Percentiles rank a stretch among this genome's conserved stretches.
Evolutionary conservation across 2,113 vertebrate genomes (phyloP).

Genomic region (Tetraodon nigroviridis): DNA sequence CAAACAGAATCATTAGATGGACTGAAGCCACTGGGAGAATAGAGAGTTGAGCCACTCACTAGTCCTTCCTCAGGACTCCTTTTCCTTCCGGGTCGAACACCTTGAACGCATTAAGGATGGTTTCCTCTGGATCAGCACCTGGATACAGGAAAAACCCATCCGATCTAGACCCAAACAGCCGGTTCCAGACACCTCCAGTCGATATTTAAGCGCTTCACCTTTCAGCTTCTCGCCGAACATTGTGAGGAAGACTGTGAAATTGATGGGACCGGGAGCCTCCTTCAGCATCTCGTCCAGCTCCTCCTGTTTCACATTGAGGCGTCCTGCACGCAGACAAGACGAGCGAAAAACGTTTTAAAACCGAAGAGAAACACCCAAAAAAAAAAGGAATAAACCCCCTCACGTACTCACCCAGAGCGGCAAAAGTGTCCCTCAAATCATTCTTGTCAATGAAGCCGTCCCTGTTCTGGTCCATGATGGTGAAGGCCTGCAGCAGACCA

Average conservation of each 20-base stretch:
- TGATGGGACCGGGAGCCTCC: slow-evolving; percentile 88
- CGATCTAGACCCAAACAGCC: neutral
- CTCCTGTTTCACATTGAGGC: slow-evolving; percentile 92
- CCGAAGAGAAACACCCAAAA: neutral
- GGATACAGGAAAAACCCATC: slow-evolving; percentile 16
- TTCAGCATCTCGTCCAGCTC: slow-evolving; percentile 96
- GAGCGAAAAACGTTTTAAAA: neutral
- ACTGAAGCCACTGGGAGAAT: neutral
- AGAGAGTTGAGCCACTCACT: slow-evolving; percentile 76
- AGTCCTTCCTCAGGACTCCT: slow-evolving; percentile 87
- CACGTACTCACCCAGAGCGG: slow-evolving; percentile 80
- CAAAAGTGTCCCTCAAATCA: slow-evolving; percentile 92
- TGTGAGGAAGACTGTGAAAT: slow-evolving; percentile 93
- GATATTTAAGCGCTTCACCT: slow-evolving; percentile 63
- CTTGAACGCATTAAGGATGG: slow-evolving; percentile 94
- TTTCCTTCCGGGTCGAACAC: slow-evolving; percentile 94
- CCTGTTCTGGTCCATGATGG: slow-evolving; percentile 97
- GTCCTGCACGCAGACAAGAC: slow-evolving; percentile 70
- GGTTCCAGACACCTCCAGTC: neutral
- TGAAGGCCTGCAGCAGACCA: slow-evolving; percentile 81
- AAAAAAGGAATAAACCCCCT: neutral
- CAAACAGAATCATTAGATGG: slow-evolving; percentile 7
- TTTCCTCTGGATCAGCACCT: slow-evolving; percentile 92
- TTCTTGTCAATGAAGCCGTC: slow-evolving; percentile 96
- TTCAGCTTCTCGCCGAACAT: slow-evolving; percentile 98